Base-by-base conservation (phyloP, 2,113 vertebrate species). In the Acanthochromis polyacanthus region DNA sequence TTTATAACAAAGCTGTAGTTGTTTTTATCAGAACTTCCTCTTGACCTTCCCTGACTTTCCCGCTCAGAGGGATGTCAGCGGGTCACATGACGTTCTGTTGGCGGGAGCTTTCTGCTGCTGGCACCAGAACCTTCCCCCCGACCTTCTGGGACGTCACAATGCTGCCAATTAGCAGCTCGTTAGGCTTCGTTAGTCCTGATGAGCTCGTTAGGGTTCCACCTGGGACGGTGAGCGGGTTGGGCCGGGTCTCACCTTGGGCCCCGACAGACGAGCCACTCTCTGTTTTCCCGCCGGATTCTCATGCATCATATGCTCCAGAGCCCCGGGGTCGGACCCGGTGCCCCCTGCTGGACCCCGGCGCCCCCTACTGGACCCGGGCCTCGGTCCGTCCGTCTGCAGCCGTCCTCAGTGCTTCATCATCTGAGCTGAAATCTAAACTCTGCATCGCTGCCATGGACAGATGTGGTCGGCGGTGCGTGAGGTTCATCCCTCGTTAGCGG, bases 401-500 rank as follows among this genome's bases (percentile, higher is more conserved):
- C 78, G 51, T 84, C 77, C 53, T 52, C 23, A 48, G n/a, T n/a
- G 52, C 75, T 85, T 75, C 9, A 79, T 91, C 85, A 81, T 78
- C 28, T 38, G 63, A 67, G 76, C 64, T 78, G 79, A 75, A 78
- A 86, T 71, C 67, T 46, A 48, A 84, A 69, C 82, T 72, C 83
- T 59, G 69, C 59, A 73, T 75, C 65, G 30, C 71, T 52, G 53
- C 52, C 51, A 84, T 53, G 69, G 76, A 81, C 93, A 94, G 94
- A 93, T 94, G 87, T 68, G 88, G 70, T 86, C 90, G 83, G 71
- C 36, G 68, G 89, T 64, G 87, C 83, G 60, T 92, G 87, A 73
- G 51, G 75, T 85, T 93, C 85, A 78, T 93, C 88, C 87, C 90
- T 91, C 75, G 88, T 93, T 92, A 91, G 88, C 61, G 10, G 40